Conservation (phyloP, 2,113 vertebrate species). For the Grantiella picta region DNA sequence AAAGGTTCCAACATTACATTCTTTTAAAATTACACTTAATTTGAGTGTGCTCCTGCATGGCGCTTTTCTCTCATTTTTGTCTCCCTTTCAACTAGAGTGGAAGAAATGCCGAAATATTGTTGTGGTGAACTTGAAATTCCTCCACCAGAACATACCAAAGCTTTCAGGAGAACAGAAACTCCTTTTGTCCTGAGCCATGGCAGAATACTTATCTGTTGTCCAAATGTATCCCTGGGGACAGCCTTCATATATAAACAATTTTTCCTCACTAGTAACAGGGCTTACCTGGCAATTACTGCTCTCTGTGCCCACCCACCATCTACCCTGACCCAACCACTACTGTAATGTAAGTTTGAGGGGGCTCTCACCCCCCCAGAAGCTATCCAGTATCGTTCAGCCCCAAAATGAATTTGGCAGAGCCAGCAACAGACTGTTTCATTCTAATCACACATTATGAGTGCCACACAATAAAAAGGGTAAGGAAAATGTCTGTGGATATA, state of each 20-base stretch:
- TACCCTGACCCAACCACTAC: not conserved
- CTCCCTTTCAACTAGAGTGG: not conserved
- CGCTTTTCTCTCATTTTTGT: not conserved
- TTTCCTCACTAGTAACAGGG: not conserved
- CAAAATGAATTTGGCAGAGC: not conserved
- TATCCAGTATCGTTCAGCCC: not conserved
- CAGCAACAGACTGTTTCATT: not conserved
- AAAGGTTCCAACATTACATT: not conserved
- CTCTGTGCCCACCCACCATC: not conserved
- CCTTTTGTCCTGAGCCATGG: not conserved
- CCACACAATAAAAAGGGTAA: not conserved
- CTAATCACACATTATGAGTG: not conserved
- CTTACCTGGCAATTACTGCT: not conserved
- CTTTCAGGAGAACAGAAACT: not conserved
- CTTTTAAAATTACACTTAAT: not conserved
- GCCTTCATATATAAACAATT: not conserved
- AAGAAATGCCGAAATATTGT: constrained; percentile 1
- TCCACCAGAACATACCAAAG: not conserved
- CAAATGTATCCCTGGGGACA: not conserved
- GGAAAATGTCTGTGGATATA: not conserved
- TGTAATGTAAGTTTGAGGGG: not conserved
- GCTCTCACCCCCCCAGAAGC: not conserved
- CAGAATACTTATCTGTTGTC: not conserved
- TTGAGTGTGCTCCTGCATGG: not conserved
- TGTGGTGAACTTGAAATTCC: not conserved